Conservation (phyloP, 2,888 invertebrate species). For the Diarsia mendica region DNA sequence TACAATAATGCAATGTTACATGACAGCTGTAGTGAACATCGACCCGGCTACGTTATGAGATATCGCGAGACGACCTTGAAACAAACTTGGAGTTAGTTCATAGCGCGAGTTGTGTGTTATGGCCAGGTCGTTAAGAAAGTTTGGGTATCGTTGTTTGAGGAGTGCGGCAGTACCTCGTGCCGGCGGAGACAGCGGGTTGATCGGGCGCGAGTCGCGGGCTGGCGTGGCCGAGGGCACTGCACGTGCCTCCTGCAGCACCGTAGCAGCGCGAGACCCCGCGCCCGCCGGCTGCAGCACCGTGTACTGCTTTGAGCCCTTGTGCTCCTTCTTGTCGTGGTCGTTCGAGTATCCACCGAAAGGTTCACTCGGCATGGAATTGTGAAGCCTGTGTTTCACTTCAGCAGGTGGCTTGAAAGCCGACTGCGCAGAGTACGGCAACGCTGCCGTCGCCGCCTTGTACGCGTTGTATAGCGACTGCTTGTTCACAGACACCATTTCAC, state of each 20-base stretch:
- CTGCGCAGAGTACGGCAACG: conserved; percentile 93
- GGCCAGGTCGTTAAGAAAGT: conserved; percentile 88
- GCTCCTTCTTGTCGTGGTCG: conserved; percentile 84
- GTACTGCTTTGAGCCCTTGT: conserved; percentile 93
- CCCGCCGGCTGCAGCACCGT: conserved; percentile 96
- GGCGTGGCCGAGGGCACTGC: conserved; percentile 88
- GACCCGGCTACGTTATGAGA: conserved; percentile 76
- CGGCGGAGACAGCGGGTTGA: conserved; percentile 93
- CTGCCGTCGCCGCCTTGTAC: conserved; percentile 89
- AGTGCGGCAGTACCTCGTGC: conserved; percentile 92
- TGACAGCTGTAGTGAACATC: conserved; percentile 69
- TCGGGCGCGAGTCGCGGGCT: conserved; percentile 85
- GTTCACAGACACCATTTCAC: conserved; percentile 87
- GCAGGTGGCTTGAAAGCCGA: conserved; percentile 95
- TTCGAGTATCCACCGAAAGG: conserved; percentile 94
- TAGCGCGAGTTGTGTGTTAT: conserved; percentile 84
- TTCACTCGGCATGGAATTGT: conserved; percentile 90
- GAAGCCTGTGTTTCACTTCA: conserved; percentile 91
- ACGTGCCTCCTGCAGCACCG: conserved; percentile 94
- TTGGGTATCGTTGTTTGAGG: conserved; percentile 81
- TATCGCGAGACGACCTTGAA: conserved; percentile 85
- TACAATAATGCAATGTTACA: conserved; percentile 67
- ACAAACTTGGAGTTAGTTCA: conserved; percentile 87
- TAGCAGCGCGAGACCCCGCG: conserved; percentile 94
- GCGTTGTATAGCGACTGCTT: conserved; percentile 90